phyloP scores from a whole-genome alignment of 2,888 invertebrate species.

The Chloroclysta siterata region DNA sequence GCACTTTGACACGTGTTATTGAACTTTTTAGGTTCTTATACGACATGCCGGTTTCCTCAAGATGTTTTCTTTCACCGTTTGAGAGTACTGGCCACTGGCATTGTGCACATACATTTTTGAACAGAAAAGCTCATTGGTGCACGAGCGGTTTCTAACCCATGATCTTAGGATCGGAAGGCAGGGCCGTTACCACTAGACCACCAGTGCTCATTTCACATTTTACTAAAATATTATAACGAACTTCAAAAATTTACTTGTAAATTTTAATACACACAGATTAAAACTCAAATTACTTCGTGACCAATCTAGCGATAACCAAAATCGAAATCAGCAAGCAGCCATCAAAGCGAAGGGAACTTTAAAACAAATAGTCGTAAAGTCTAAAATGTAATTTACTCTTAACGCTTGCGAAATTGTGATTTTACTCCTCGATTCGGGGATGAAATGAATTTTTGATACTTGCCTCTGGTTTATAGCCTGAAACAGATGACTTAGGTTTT shows the following conservation, averaged over 20 bases:
- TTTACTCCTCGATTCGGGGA: constrained; percentile 42
- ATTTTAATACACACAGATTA: constrained; percentile 5
- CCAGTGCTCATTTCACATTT: too few relatives aligned
- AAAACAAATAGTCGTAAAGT: constrained; percentile 56
- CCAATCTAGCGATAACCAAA: constrained; percentile 26
- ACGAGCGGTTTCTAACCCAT: too few relatives aligned
- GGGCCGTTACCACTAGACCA: too few relatives aligned
- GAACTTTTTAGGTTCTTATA: too few relatives aligned
- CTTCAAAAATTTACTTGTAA: background rate
- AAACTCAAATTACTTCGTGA: constrained; percentile 27
- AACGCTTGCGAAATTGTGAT: constrained; percentile 52
- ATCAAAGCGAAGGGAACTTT: constrained; percentile 55
- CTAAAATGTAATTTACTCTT: constrained; percentile 58
- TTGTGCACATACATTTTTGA: too few relatives aligned
- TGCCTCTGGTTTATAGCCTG: constrained; percentile 51
- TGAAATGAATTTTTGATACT: constrained; percentile 62
- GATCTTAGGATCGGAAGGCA: too few relatives aligned
- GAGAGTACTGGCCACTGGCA: too few relatives aligned
- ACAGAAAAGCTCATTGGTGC: too few relatives aligned
- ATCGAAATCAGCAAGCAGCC: constrained; percentile 25
- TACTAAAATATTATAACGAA: too few relatives aligned
- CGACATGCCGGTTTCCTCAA: too few relatives aligned
- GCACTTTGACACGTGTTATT: too few relatives aligned
- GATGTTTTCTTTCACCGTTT: too few relatives aligned
- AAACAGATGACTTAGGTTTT: constrained; percentile 44